Evolutionary conservation across 1,140 invertebrate genomes (phyloP).

Genomic region (Heliconius hermathena): DNA sequence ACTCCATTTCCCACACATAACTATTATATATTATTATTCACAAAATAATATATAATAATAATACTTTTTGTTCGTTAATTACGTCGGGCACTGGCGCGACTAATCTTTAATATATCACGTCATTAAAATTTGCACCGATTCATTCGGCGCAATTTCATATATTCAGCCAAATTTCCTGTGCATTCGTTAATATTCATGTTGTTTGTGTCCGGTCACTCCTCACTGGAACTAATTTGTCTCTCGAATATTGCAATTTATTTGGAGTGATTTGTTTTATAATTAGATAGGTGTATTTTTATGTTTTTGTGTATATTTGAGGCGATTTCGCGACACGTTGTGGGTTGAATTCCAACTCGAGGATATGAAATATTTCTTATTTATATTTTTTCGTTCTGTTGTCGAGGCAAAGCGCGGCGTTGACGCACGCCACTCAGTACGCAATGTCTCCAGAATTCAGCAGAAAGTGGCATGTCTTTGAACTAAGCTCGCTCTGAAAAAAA

Average conservation of each 20-base stretch:
- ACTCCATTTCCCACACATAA: no score
- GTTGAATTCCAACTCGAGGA: no score
- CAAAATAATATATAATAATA: not conserved
- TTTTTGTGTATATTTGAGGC: not conserved
- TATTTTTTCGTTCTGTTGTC: no score
- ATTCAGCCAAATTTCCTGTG: not conserved
- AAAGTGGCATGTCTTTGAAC: no score
- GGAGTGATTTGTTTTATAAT: not conserved
- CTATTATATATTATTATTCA: no score
- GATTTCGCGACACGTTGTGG: no score
- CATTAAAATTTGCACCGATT: conserved; percentile 5
- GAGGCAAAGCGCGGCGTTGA: no score
- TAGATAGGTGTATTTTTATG: not conserved
- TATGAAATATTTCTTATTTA: no score
- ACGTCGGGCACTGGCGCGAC: not conserved
- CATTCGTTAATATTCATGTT: conserved; percentile 11
- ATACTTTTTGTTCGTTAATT: not conserved
- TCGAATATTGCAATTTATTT: not conserved
- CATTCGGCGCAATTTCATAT: not conserved
- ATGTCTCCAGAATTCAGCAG: no score
- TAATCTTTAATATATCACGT: conserved; percentile 6
- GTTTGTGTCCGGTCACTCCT: not conserved
- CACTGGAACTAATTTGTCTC: not conserved
- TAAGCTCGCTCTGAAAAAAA: no score
- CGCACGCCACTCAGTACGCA: rapidly evolving